Percentiles rank a stretch among this genome's conserved stretches.
These are phyloP conservation scores for Siniperca undulata DNA, from an alignment of 2,797 vertebrate species.

Conservation along the genomic window DNA sequence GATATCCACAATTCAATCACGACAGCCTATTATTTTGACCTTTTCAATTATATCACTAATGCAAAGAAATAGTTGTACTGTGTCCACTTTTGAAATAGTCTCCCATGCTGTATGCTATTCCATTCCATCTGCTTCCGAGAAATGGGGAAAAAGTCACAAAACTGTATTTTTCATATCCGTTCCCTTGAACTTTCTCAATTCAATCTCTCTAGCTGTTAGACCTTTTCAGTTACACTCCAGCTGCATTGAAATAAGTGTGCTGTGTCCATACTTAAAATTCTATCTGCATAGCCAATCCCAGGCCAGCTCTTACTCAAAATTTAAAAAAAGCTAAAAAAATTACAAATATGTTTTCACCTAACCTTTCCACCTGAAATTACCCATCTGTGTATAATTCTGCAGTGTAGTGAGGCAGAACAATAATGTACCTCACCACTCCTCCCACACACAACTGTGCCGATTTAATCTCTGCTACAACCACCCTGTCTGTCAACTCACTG, in stretches of 20 bases:
- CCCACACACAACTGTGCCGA: constrained; percentile 9
- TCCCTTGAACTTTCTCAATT: constrained; percentile 38
- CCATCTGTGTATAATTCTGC: background rate
- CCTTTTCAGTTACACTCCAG: constrained; percentile 60
- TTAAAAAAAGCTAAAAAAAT: constrained; percentile 10
- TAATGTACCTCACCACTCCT: constrained; percentile 2
- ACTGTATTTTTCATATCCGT: constrained; percentile 33
- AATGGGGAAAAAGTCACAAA: constrained; percentile 28
- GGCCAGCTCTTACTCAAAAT: constrained; percentile 21
- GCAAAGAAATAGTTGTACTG: background rate
- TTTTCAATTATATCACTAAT: constrained; percentile 38
- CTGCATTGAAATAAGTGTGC: constrained; percentile 35
- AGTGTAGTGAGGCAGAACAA: constrained; percentile 1
- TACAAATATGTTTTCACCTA: constrained; percentile 11
- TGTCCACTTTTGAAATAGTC: constrained; percentile 38
- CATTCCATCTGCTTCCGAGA: constrained; percentile 15
- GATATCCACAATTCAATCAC: constrained; percentile 1
- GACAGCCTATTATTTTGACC: constrained; percentile 11
- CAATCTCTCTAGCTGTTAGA: constrained; percentile 49
- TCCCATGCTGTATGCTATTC: constrained; percentile 2
- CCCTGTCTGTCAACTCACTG: constrained; percentile 40
- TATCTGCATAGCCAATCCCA: constrained; percentile 13
- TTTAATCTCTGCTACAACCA: constrained; percentile 55
- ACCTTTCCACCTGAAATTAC: constrained; percentile 16
- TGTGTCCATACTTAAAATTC: constrained; percentile 49